phyloP scores from a whole-genome alignment of 2,113 vertebrate genomes.

The Procavia capensis region DNA sequence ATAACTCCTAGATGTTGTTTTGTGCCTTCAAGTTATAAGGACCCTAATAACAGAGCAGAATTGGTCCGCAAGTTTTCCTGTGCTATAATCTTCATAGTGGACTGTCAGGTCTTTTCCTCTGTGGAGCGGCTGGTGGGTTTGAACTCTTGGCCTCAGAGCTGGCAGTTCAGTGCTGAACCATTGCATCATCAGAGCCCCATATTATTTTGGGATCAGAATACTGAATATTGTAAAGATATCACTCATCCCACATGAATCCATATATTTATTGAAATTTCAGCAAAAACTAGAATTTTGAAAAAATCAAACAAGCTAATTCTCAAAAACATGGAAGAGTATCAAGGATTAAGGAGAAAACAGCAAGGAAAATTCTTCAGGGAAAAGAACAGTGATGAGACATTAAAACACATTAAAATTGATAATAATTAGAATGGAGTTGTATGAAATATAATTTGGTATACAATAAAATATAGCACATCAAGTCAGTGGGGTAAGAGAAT shows the following conservation, averaged over 20 bases:
- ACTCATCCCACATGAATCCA: background rate
- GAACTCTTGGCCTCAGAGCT: background rate
- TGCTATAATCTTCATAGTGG: background rate
- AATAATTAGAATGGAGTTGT: background rate
- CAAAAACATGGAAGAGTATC: background rate
- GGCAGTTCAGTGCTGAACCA: background rate
- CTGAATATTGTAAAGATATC: background rate
- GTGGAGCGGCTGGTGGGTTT: background rate
- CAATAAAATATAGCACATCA: conserved; percentile 14
- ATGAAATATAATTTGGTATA: background rate
- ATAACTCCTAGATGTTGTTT: background rate
- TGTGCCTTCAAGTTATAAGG: background rate
- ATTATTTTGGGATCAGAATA: too few species aligned
- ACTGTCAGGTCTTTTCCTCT: background rate
- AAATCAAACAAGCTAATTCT: conserved; percentile 9
- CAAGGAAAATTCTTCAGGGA: conserved; percentile 6
- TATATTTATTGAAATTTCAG: background rate
- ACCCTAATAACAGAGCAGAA: background rate
- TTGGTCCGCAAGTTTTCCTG: background rate
- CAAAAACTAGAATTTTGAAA: conserved; percentile 40
- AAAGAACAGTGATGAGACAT: background rate
- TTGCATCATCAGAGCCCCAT: background rate
- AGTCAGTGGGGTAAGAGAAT: background rate
- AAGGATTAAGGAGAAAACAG: background rate
- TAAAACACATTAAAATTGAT: background rate